Percentiles rank a stretch among this genome's conserved stretches.
Evolutionary conservation across 1,140 invertebrate species (phyloP).

Genomic region (Drosophila yakuba): DNA sequence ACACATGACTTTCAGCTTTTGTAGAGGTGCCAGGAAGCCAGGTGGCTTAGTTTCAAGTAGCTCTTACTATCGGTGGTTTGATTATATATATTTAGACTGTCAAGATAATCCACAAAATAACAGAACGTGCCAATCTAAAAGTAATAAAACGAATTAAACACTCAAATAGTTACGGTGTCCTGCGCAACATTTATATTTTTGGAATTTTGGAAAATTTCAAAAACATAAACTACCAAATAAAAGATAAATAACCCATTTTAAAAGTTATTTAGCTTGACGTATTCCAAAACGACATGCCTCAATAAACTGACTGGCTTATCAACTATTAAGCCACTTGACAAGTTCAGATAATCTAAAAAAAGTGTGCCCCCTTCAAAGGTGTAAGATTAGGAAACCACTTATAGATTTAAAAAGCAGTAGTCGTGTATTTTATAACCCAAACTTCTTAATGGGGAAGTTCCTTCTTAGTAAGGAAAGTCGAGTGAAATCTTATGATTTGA

Average conservation of each 20-base stretch:
- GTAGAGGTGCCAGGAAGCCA: not conserved
- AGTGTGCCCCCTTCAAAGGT: constrained; percentile 10
- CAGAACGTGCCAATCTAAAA: constrained; percentile 15
- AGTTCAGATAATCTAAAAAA: constrained; percentile 9
- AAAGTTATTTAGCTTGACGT: no score
- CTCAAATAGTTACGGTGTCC: not conserved
- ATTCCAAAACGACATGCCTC: constrained; percentile 5
- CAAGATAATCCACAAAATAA: constrained; percentile 17
- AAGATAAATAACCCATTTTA: no score
- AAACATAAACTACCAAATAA: not conserved
- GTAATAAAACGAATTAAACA: not conserved
- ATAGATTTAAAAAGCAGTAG: constrained; percentile 18
- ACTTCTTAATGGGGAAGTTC: constrained; percentile 4
- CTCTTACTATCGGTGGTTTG: constrained; percentile 10
- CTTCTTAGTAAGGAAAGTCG: constrained; percentile 19
- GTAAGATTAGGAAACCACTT: constrained; percentile 17
- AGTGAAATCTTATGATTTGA: constrained; percentile 7
- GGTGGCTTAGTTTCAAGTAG: constrained; percentile 27
- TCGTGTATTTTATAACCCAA: constrained; percentile 15
- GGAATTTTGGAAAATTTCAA: not conserved
- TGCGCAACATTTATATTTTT: not conserved
- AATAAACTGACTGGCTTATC: constrained; percentile 23
- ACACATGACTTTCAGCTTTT: constrained; percentile 17
- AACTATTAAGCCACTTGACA: constrained; percentile 25
- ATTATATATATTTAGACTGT: constrained; percentile 33